Evolutionary conservation across 2,888 invertebrate species (phyloP), one percentile per base, ranked within the genome.

Genomic region (Pycnomerus fuliginosus): DNA sequence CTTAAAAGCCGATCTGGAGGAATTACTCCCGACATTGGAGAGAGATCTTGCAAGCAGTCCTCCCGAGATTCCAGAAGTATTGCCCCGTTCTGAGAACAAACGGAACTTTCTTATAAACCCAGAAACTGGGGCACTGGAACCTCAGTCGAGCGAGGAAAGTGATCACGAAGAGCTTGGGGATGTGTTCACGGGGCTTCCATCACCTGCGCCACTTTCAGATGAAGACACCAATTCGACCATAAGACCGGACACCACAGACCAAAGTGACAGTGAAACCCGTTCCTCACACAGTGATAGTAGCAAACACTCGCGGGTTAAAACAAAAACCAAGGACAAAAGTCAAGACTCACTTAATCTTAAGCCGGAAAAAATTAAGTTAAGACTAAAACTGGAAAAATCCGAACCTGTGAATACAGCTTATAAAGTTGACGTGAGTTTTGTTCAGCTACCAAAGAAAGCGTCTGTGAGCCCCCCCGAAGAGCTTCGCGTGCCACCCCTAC

Each of bases 61-160:
- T 68, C 41, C 76, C 64, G 80, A 69, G 70, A 74, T 60, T 60
- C 79, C 57, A 60, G 82, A 64, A 69, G 79, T 64, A 31, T 68
- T 76, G 44, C 81, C 80, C 35, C 80, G 80, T 30, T 77, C 79
- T 8, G 83, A 40, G 2, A 48, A 51, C 31, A 36, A 40, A 28
- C 48, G 83, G 61, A 88, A 88, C 74, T 89, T 88, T 76, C 82
- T 93, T 28, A 90, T 93, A 58, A 94, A 93, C 76, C 92, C 93
- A 1, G 77, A 92, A 49, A 92, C 93, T 52, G 89, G 91, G 24
- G 85, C 90, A 65, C 77, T 93, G 62, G 92, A 92, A 62, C 83
- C 86, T 2, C 86, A 87, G 72, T 82, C 82, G 47, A 80, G 80
- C 48, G 81, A 82, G 1, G 84, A 84, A 55, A 74, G 79, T 50